Evolutionary conservation across 2,113 vertebrate species (phyloP).

Genomic region (rat (Rattus norvegicus)): GRCr8 NC_086028.1:87671001-87671500

Average conservation of each 20-base stretch:
- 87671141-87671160: background rate
- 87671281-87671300: background rate
- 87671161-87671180: background rate
- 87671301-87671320: background rate
- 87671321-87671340: background rate
- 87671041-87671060: background rate
- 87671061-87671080: background rate
- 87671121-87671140: background rate
- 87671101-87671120: background rate
- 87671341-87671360: background rate
- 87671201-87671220: background rate
- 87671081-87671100: background rate
- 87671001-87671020: background rate
- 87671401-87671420: background rate
- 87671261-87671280: background rate
- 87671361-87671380: conserved; percentile 31
- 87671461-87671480: background rate
- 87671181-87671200: background rate
- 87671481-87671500: background rate
- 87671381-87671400: background rate
- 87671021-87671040: background rate
- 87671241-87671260: background rate
- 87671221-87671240: background rate
- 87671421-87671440: background rate
- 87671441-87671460: background rate